A percentile compares a stretch with the other conserved stretches of the same genome.
Conservation (phyloP, 2,888 invertebrate genomes). For the Tineola bisselliella region DNA sequence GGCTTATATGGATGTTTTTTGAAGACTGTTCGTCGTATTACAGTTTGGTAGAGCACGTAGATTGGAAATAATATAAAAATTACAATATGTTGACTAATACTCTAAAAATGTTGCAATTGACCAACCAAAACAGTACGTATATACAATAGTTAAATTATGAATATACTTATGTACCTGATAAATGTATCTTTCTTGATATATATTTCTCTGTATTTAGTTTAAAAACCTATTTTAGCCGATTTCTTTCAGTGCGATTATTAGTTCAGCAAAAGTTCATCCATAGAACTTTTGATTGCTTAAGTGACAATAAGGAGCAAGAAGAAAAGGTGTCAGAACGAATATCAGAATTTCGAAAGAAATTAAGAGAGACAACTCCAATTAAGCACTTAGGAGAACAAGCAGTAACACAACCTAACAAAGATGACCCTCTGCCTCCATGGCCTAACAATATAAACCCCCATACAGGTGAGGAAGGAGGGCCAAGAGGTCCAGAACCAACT, state of each 20-base stretch:
- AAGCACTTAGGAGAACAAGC: constrained; percentile 81
- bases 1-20: too few species aligned
- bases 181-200: too few species aligned
- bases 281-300: background rate
- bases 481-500: constrained; percentile 97
- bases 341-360: constrained; percentile 78
- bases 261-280: background rate
- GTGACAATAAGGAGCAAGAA: background rate
- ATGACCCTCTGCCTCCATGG: constrained; percentile 84
- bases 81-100: background rate
- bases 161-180: too few species aligned
- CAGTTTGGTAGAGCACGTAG: too few species aligned
- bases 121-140: background rate
- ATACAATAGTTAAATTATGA: too few species aligned
- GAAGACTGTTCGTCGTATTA: too few species aligned
- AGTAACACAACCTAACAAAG: constrained; percentile 75
- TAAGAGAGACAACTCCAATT: constrained; percentile 74
- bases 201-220: too few species aligned
- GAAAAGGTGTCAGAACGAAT: constrained; percentile 30
- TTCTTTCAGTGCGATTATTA: background rate
- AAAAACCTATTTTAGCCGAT: background rate
- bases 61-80: background rate
- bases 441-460: constrained; percentile 89
- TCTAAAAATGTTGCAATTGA: background rate
- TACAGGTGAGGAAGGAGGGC: constrained; percentile 96